Conservation (phyloP, 2,113 vertebrate genomes). For the Lathamus discolor region DNA sequence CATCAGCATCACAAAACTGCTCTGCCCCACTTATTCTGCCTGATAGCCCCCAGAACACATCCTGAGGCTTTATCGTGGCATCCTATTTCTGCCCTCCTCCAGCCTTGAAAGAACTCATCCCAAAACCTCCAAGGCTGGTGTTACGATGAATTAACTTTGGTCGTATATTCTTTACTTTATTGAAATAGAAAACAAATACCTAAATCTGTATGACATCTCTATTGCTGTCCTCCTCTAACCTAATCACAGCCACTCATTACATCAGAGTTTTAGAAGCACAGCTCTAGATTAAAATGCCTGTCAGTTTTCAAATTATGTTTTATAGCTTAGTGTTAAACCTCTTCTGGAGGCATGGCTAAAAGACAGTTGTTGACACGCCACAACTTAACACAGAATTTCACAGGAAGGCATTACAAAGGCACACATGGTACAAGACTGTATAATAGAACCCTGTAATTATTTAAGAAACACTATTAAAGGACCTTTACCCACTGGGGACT, state of each 20-base stretch:
- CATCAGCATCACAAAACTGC: neutral
- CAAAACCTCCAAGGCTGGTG: neutral
- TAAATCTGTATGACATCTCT: neutral
- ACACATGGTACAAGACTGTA: neutral
- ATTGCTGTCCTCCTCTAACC: neutral
- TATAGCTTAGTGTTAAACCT: slow-evolving; percentile 18
- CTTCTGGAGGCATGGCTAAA: neutral
- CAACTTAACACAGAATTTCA: slow-evolving; percentile 2
- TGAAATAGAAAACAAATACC: neutral
- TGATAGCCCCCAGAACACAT: neutral
- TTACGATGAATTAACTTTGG: neutral
- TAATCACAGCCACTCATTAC: neutral
- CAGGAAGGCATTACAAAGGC: neutral
- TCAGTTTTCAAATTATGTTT: neutral
- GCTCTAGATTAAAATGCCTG: neutral
- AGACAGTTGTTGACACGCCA: neutral
- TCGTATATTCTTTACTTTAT: neutral
- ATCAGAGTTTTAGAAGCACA: neutral
- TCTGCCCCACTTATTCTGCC: neutral
- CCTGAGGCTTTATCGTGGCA: neutral
- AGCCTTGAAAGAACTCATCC: neutral
- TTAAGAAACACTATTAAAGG: neutral
- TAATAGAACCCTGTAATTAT: neutral
- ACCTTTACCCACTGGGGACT: neutral
- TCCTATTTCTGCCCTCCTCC: neutral